These are phyloP conservation scores for Halichoeres trimaculatus DNA, from an alignment of 2,113 vertebrate genomes.

Conservation along the genomic window DNA sequence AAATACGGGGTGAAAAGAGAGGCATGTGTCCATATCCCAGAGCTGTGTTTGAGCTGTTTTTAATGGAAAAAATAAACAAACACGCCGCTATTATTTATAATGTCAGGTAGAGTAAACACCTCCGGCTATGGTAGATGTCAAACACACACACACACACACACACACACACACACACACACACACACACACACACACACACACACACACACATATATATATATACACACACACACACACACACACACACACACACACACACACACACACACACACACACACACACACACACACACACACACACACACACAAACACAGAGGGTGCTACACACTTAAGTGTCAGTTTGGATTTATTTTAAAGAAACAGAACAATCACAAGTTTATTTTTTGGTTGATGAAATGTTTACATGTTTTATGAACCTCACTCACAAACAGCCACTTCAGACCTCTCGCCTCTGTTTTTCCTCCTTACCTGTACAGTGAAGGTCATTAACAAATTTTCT, in stretches of 20 bases:
- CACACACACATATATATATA: too few species aligned
- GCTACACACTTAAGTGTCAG: slow-evolving; percentile 3
- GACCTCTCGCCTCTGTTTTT: not conserved
- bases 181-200: not conserved
- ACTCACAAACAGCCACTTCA: not conserved
- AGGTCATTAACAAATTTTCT: slow-evolving; percentile 65
- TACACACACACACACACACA: too few species aligned
- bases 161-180: not conserved
- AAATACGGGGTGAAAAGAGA: slow-evolving; percentile 39
- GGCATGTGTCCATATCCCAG: slow-evolving; percentile 26
- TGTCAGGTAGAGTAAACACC: slow-evolving; percentile 29
- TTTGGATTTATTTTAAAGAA: not conserved
- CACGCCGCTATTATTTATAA: slow-evolving; percentile 47
- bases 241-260: not conserved
- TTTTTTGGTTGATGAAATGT: not conserved
- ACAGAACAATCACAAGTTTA: slow-evolving; percentile 1
- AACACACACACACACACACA: not conserved
- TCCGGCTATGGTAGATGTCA: not conserved
- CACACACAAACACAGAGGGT: not conserved
- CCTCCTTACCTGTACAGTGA: slow-evolving; percentile 44
- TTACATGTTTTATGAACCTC: slow-evolving; percentile 27
- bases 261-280: too few species aligned
- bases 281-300: not conserved
- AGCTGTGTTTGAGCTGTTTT: slow-evolving; percentile 43
- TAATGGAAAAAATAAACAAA: slow-evolving; percentile 66